A percentile compares a stretch with the other conserved stretches of the same genome.
Evolutionary conservation across 2,888 invertebrate species (phyloP).

Genomic region (Eumacrocentrus americanus): DNA sequence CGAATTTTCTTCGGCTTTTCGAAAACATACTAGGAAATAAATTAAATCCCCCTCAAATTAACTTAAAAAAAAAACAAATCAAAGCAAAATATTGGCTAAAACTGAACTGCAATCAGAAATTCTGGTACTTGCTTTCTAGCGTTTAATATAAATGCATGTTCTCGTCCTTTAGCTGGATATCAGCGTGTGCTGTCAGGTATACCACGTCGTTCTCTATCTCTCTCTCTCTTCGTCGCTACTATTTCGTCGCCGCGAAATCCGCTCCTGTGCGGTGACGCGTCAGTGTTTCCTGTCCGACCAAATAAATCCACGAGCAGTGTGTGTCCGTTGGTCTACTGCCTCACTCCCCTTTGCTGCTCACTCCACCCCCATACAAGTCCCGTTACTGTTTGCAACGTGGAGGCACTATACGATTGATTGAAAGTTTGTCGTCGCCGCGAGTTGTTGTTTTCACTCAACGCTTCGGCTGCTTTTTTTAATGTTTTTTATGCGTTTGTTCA

Average conservation of each 20-base stretch:
- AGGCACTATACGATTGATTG: conserved; percentile 41
- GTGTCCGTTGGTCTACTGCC: conserved; percentile 23
- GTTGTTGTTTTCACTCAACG: conserved; percentile 13
- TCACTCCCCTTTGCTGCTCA: conserved; percentile 30
- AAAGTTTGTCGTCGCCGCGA: conserved; percentile 41
- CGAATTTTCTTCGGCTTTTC: neutral
- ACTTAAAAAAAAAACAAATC: neutral
- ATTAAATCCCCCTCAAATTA: neutral
- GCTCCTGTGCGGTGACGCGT: conserved; percentile 42
- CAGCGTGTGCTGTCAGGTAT: neutral
- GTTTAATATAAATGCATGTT: conserved; percentile 9
- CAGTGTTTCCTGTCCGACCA: conserved; percentile 55
- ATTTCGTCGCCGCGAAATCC: conserved; percentile 19
- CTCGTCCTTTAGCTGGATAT: conserved; percentile 11
- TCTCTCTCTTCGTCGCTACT: neutral
- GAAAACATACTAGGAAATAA: neutral
- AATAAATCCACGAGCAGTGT: conserved; percentile 56
- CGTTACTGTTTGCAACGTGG: conserved; percentile 49
- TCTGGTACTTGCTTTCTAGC: conserved; percentile 28
- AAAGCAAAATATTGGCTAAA: too few relatives aligned
- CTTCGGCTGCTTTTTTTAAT: conserved; percentile 7
- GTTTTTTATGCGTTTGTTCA: neutral
- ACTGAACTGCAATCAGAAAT: too few relatives aligned
- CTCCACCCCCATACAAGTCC: conserved; percentile 55
- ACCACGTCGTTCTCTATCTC: conserved; percentile 5